These are phyloP conservation scores for Erebia palarica DNA, from an alignment of 2,888 invertebrate genomes.

Conservation along the genomic window DNA sequence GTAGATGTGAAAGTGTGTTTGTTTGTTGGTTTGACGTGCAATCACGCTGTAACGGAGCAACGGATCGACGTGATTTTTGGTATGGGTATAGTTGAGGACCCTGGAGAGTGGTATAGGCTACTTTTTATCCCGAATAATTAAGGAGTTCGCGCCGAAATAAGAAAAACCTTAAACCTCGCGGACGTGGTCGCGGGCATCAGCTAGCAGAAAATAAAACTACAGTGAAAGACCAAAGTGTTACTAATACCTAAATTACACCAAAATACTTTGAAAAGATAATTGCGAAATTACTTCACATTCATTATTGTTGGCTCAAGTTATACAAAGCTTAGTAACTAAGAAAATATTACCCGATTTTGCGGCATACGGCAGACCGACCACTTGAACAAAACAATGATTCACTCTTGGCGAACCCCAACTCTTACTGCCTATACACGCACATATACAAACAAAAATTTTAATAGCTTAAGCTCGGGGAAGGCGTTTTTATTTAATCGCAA, in stretches of 20 bases:
- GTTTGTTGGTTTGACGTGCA: too few relatives aligned
- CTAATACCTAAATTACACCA: neutral
- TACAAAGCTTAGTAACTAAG: constrained; percentile 19
- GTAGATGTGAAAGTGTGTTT: too few relatives aligned
- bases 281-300: constrained; percentile 18
- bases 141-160: too few relatives aligned
- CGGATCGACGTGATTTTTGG: too few relatives aligned
- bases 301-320: constrained; percentile 7
- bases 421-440: constrained; percentile 33
- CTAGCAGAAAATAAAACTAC: too few relatives aligned
- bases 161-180: too few relatives aligned
- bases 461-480: constrained; percentile 37
- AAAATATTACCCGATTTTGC: constrained; percentile 49
- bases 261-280: neutral
- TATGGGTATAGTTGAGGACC: too few relatives aligned
- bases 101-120: too few relatives aligned
- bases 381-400: constrained; percentile 51
- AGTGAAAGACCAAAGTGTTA: too few relatives aligned
- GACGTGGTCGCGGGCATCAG: too few relatives aligned
- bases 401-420: constrained; percentile 45
- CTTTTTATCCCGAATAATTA: too few relatives aligned
- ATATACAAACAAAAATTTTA: constrained; percentile 37
- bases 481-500: constrained; percentile 40
- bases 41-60: too few relatives aligned
- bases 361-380: constrained; percentile 46